Conservation (phyloP, 2,113 vertebrate species). For the Equus przewalskii region DNA sequence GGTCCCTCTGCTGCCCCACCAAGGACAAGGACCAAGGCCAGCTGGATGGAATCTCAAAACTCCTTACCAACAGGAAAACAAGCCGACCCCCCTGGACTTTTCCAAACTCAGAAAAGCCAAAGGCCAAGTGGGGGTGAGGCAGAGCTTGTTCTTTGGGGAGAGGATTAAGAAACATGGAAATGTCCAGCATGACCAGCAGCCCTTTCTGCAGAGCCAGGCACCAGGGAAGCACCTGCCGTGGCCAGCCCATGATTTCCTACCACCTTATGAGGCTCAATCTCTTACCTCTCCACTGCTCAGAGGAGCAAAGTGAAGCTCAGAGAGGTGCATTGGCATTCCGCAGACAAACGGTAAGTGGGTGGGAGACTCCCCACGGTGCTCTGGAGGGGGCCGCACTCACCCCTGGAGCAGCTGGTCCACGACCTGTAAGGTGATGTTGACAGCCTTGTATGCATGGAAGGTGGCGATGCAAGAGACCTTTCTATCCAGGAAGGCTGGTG, state of each 20-base stretch:
- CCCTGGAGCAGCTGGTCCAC: conserved; percentile 90
- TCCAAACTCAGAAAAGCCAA: not conserved
- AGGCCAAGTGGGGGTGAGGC: not conserved
- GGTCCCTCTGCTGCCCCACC: not conserved
- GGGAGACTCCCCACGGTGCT: not conserved
- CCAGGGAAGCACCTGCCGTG: not conserved
- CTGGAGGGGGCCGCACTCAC: not conserved
- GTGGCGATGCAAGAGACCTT: conserved; percentile 96
- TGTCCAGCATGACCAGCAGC: too few species aligned
- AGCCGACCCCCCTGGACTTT: not conserved
- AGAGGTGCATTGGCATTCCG: not conserved
- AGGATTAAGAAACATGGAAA: not conserved
- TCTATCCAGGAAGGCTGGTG: conserved; percentile 93
- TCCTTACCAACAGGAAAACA: not conserved
- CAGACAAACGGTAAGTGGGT: not conserved
- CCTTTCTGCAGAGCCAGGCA: not conserved
- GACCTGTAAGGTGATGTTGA: conserved; percentile 93
- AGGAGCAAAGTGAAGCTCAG: not conserved
- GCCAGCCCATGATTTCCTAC: not conserved
- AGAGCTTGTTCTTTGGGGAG: not conserved
- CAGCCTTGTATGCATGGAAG: conserved; percentile 94
- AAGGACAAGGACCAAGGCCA: not conserved
- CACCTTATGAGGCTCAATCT: too few species aligned
- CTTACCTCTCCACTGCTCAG: too few species aligned
- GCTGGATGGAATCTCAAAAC: not conserved